phyloP scores from a whole-genome alignment of 2,113 vertebrate genomes.

The Cepphus grylle region DNA sequence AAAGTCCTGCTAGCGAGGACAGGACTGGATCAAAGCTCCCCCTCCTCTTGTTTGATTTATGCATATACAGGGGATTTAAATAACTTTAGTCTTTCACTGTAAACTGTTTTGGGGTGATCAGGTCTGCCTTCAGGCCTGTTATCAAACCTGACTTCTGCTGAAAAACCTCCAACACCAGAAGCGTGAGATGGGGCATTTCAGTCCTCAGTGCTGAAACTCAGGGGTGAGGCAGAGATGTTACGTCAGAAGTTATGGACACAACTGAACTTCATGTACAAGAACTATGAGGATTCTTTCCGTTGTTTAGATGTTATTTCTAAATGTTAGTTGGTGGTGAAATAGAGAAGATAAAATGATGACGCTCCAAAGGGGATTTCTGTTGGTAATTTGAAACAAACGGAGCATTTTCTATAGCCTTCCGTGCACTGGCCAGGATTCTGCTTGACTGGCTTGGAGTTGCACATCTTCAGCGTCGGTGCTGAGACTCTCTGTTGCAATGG shows the following conservation, averaged over 20 bases:
- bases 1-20: background rate
- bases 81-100: background rate
- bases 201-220: background rate
- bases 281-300: background rate
- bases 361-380: background rate
- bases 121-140: constrained; percentile 22
- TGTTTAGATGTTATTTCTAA: background rate
- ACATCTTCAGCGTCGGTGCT: background rate
- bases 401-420: background rate
- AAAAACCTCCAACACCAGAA: background rate
- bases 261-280: background rate
- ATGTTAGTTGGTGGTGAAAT: background rate
- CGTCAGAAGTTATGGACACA: background rate
- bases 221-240: background rate
- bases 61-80: background rate
- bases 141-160: background rate
- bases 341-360: background rate
- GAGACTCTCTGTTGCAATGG: background rate
- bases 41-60: background rate
- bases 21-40: background rate
- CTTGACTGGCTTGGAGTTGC: background rate
- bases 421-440: background rate
- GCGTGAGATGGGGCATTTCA: background rate
- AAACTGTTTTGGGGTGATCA: background rate
- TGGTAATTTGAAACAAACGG: background rate